Evolutionary conservation across 2,797 vertebrate species (phyloP).

Genomic region (Diplodus puntazzo): DNA sequence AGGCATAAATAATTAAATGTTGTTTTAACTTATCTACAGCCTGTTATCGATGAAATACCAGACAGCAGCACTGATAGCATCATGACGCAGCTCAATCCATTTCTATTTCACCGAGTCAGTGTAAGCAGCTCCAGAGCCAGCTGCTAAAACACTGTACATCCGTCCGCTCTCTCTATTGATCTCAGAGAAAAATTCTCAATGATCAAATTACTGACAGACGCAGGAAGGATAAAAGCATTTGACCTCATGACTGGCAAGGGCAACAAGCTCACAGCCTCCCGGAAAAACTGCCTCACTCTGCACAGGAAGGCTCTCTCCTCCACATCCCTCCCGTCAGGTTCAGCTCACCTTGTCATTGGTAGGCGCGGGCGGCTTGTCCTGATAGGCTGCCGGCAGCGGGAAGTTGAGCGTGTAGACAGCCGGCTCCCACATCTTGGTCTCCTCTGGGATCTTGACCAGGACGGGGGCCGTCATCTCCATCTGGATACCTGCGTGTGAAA

Average conservation of each 20-base stretch:
- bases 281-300: neutral
- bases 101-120: constrained; percentile 31
- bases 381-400: constrained; percentile 82
- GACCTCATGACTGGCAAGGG: constrained; percentile 20
- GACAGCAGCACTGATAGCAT: neutral
- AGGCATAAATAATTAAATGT: no score
- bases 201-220: constrained; percentile 35
- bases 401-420: constrained; percentile 86
- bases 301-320: neutral
- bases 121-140: neutral
- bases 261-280: neutral
- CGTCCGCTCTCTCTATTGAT: constrained; percentile 22
- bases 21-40: neutral
- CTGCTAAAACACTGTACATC: neutral
- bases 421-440: constrained; percentile 84
- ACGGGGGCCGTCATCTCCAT: constrained; percentile 88
- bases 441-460: constrained; percentile 84
- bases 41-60: neutral
- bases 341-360: constrained; percentile 83
- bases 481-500: constrained; percentile 72
- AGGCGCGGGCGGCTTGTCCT: constrained; percentile 80
- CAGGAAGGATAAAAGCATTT: constrained; percentile 1
- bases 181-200: neutral
- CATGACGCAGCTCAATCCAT: constrained; percentile 3
- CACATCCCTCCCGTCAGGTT: neutral